phyloP scores from a whole-genome alignment of 2,113 vertebrate species.

The Phoenicopterus ruber region DNA sequence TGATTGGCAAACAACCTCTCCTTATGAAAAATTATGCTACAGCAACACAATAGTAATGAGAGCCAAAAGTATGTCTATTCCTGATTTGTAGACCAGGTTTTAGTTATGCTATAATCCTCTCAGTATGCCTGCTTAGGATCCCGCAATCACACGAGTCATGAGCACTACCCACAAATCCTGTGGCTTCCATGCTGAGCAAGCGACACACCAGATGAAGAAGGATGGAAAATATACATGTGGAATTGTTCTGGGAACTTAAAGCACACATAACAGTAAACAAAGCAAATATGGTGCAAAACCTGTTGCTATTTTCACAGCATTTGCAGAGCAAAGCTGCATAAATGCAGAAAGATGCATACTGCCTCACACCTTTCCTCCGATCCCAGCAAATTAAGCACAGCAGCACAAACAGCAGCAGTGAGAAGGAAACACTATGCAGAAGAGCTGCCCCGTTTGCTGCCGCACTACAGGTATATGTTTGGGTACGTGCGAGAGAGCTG shows the following conservation, averaged over 20 bases:
- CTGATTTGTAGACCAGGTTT: slow-evolving; percentile 63
- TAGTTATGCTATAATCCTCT: slow-evolving; percentile 63
- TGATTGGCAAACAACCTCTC: slow-evolving; percentile 43
- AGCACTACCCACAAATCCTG: slow-evolving; percentile 61
- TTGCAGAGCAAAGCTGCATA: slow-evolving; percentile 41
- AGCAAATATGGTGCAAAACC: slow-evolving; percentile 67
- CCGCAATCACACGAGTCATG: slow-evolving; percentile 58
- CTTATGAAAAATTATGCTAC: slow-evolving; percentile 53
- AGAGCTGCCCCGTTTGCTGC: background rate
- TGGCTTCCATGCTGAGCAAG: slow-evolving; percentile 28
- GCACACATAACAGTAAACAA: slow-evolving; percentile 66
- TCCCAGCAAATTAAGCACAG: slow-evolving; percentile 43
- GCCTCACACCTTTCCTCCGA: slow-evolving; percentile 46
- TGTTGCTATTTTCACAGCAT: slow-evolving; percentile 68
- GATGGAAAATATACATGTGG: slow-evolving; percentile 68
- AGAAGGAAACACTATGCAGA: background rate
- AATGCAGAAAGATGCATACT: slow-evolving; percentile 14
- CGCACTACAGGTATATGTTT: background rate
- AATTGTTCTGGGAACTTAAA: slow-evolving; percentile 67
- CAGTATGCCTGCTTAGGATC: slow-evolving; percentile 61
- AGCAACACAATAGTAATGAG: slow-evolving; percentile 52
- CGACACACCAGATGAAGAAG: slow-evolving; percentile 65
- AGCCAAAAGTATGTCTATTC: slow-evolving; percentile 68
- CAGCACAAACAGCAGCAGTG: slow-evolving; percentile 54
- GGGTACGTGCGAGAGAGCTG: background rate